phyloP scores from a whole-genome alignment of 2,888 invertebrate species.

The Tenthredo notha region DNA sequence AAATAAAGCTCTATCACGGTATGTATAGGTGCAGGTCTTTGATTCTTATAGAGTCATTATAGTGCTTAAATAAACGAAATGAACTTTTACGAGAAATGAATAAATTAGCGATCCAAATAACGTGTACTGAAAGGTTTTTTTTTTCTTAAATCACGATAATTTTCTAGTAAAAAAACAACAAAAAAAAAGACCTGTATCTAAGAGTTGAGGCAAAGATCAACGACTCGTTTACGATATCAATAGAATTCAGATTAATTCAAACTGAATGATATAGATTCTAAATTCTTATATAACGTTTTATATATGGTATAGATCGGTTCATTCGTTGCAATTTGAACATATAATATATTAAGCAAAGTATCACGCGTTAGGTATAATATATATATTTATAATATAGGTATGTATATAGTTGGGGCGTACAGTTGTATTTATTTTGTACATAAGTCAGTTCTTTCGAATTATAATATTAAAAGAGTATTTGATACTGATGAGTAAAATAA shows the following conservation, averaged over 20 bases:
- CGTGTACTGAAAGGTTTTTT: background rate
- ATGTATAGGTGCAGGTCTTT: background rate
- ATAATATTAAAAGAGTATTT: conserved; percentile 20
- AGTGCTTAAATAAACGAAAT: background rate
- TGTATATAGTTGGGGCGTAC: background rate
- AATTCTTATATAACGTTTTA: background rate
- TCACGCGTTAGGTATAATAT: background rate
- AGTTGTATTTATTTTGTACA: conserved; percentile 12
- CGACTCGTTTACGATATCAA: conserved; percentile 7
- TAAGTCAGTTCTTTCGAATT: conserved; percentile 33
- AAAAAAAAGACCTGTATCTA: background rate
- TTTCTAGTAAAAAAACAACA: background rate
- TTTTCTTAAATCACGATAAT: background rate
- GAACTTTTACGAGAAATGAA: conserved; percentile 2
- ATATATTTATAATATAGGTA: too few relatives aligned
- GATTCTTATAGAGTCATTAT: background rate
- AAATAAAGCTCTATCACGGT: background rate
- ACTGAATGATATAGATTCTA: conserved; percentile 16
- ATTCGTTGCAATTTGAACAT: background rate
- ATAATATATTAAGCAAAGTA: background rate
- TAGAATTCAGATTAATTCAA: background rate
- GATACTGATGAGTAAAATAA: background rate
- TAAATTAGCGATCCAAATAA: background rate
- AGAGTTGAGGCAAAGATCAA: conserved; percentile 19
- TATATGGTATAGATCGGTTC: background rate